phyloP scores from a whole-genome alignment of 2,113 vertebrate genomes.

The Seriola dumerili region DNA sequence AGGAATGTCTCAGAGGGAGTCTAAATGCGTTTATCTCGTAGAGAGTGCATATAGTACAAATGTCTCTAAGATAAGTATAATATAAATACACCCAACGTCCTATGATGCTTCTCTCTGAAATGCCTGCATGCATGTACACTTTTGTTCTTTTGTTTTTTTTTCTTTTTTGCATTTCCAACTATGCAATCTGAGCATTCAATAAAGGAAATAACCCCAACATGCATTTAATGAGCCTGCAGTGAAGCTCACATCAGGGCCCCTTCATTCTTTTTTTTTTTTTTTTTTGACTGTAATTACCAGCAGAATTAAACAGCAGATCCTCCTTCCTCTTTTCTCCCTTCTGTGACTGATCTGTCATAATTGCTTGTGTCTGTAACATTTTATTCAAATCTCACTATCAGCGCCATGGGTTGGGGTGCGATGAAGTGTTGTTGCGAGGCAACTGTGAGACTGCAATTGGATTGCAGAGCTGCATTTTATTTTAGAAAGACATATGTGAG shows the following conservation, averaged over 20 bases:
- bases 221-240: slow-evolving; percentile 28
- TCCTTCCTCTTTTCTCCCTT: slow-evolving; percentile 36
- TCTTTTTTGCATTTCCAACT: not conserved
- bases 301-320: slow-evolving; percentile 57
- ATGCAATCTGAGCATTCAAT: slow-evolving; percentile 12
- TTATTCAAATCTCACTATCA: slow-evolving; percentile 68
- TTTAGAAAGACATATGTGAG: slow-evolving; percentile 67
- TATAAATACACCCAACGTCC: slow-evolving; percentile 1
- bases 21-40: slow-evolving; percentile 11
- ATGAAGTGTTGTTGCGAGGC: slow-evolving; percentile 71
- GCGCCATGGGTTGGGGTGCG: slow-evolving; percentile 39
- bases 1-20: slow-evolving; percentile 22
- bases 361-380: slow-evolving; percentile 70
- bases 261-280: not conserved
- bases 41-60: slow-evolving; percentile 3
- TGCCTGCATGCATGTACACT: not conserved
- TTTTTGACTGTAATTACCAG: slow-evolving; percentile 65
- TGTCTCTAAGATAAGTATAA: slow-evolving; percentile 15
- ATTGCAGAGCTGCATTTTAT: slow-evolving; percentile 64
- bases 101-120: not conserved
- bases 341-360: slow-evolving; percentile 78
- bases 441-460: slow-evolving; percentile 64
- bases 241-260: slow-evolving; percentile 28
- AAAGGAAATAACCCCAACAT: slow-evolving; percentile 14
- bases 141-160: not conserved